A percentile compares a stretch with the other conserved stretches of the same genome.
These are phyloP conservation scores for Scaptomyza flava DNA, from an alignment of 2,888 invertebrate genomes.

Conservation along the genomic window DNA sequence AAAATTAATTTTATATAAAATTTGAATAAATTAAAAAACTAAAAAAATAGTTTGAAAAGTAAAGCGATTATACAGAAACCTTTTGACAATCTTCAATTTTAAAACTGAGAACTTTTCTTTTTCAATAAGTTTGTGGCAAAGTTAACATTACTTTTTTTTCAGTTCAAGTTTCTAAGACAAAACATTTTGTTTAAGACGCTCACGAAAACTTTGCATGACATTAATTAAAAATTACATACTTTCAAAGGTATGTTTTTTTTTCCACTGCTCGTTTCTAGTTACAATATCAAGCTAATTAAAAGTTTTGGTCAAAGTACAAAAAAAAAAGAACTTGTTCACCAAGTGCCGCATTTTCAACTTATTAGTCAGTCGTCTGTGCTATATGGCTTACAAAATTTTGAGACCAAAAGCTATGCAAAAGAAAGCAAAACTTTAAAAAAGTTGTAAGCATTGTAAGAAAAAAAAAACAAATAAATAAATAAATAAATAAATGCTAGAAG, in stretches of 20 bases:
- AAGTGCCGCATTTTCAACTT: constrained; percentile 64
- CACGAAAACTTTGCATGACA: constrained; percentile 52
- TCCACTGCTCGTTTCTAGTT: constrained; percentile 31
- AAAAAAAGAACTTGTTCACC: constrained; percentile 8
- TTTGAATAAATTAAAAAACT: neutral
- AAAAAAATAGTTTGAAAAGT: constrained; percentile 7
- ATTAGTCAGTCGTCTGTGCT: constrained; percentile 57
- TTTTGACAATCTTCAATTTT: constrained; percentile 10
- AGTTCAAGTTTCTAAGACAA: constrained; percentile 46
- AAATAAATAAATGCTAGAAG: constrained; percentile 1
- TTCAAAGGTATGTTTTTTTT: constrained; percentile 33
- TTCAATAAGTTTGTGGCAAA: constrained; percentile 42
- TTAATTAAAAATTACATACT: constrained; percentile 62
- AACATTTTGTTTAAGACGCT: constrained; percentile 46
- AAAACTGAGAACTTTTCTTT: constrained; percentile 40
- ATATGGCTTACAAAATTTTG: constrained; percentile 45
- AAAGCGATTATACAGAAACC: constrained; percentile 1
- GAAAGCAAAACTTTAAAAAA: constrained; percentile 15
- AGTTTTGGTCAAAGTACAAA: constrained; percentile 63
- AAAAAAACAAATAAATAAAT: constrained; percentile 28
- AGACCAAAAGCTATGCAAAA: constrained; percentile 1
- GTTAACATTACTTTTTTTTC: constrained; percentile 10
- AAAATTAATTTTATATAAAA: neutral
- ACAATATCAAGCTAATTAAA: constrained; percentile 74
- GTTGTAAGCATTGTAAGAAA: constrained; percentile 25